Base-by-base conservation (phyloP, 2,113 vertebrate genomes). In the Halichoerus grypus region DNA sequence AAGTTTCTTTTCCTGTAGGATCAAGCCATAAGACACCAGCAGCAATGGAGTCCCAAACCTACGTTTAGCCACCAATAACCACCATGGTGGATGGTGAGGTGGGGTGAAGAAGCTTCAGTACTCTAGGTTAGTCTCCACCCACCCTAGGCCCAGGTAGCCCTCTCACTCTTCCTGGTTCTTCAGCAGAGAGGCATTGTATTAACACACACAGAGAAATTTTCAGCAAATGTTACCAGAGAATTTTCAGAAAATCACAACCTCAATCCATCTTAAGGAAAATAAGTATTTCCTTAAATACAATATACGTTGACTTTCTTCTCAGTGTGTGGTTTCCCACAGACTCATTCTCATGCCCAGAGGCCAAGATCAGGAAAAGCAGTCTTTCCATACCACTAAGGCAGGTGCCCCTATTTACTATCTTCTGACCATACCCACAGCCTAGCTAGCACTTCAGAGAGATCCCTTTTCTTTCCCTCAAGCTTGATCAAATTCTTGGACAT, bases 241-340 rank as follows among this genome's bases (percentile, higher is more conserved):
- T 69, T 67, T 95, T 76, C 86, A 88, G 90, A 95, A 84, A 81
- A 85, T 46, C 74, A 36, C 19, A 31, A 39, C 80, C 42, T 53
- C 79, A 49, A 94, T 88, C 69, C 42, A 61, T 74, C 55, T 65
- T 59, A 87, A 86, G 80, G 51, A 86, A 96, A 90, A 77, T 31
- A 84, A 88, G 42, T 49, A 65, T 61, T 96, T 59, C 55, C 82
- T 92, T 67, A 91, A 61, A 79, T 81, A 39, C 5, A 95, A 49
- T 18, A 36, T 3, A 33, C 19, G 22, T 4, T 83, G 55, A 88
- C 36, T 80, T 95, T 88, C 76, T 85, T 84, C 82, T 94, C 31
- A 71, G 79, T 46, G 3, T 77, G 9, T 13, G 26, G 59, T 19
- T 96, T 72, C 83, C 49, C 53, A 51, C 1, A 6, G 51, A 71